Evolutionary conservation across 30 jellyfish, hydroid and myxozoan genomes (phyloP).

Genomic region (Cassiopea andromeda): DNA sequence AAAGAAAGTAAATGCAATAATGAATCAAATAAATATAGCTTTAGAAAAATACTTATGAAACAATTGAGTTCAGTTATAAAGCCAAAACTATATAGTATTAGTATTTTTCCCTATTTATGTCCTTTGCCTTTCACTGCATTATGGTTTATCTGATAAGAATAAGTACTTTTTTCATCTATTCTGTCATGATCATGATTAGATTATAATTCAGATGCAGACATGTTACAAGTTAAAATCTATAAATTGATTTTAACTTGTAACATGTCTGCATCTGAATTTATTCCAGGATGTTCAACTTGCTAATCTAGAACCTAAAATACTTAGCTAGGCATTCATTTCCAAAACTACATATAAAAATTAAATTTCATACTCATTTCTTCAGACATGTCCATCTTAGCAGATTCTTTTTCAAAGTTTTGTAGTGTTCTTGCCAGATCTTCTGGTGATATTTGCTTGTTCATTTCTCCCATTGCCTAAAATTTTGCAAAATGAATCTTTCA

Average conservation of each 20-base stretch:
- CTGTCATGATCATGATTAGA: no score
- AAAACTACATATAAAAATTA: neutral
- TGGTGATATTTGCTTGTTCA: slow-evolving; percentile 92
- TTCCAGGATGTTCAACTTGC: neutral
- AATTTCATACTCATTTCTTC: slow-evolving; percentile 87
- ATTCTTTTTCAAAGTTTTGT: slow-evolving; percentile 94
- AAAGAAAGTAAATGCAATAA: neutral
- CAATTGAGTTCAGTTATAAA: no score
- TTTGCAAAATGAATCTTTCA: neutral
- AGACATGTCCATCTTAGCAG: slow-evolving; percentile 93
- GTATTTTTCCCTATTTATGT: no score
- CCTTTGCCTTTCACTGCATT: no score
- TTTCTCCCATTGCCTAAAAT: slow-evolving; percentile 92
- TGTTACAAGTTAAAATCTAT: no score
- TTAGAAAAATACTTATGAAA: neutral
- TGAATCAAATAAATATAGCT: neutral
- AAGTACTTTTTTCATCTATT: no score
- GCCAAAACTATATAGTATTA: no score
- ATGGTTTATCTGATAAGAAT: no score
- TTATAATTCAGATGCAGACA: neutral
- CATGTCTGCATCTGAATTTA: neutral
- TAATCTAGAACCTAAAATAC: neutral
- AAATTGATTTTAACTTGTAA: no score
- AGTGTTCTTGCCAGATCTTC: slow-evolving; percentile 82
- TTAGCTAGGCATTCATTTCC: neutral